Evolutionary conservation across 2,113 vertebrate species (phyloP).

Genomic region (Gallinago media): DNA sequence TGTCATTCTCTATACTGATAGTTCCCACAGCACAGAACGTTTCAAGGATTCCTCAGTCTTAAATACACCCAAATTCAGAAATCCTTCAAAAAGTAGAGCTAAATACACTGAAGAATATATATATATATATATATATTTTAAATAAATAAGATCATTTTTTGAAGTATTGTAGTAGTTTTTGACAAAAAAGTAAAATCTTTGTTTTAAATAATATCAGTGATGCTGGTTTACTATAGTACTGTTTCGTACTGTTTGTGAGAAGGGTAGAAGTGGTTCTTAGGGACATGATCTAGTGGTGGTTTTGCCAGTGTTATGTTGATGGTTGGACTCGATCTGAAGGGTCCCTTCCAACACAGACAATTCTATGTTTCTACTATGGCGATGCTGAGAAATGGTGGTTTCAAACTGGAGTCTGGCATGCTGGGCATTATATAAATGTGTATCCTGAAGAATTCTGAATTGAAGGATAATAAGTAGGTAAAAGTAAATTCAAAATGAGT

Average conservation of each 20-base stretch:
- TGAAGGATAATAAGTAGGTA: background rate
- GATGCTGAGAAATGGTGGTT: background rate
- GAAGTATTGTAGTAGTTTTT: background rate
- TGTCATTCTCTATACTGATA: slow-evolving; percentile 31
- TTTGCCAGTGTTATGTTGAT: background rate
- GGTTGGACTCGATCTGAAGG: background rate
- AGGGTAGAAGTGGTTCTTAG: background rate
- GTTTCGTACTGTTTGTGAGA: background rate
- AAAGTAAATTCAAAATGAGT: background rate
- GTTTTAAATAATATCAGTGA: background rate
- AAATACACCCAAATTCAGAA: background rate
- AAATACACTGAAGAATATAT: background rate
- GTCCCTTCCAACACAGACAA: background rate
- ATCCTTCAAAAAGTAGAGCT: background rate
- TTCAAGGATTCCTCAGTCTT: background rate
- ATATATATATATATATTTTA: background rate
- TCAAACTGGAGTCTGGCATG: background rate
- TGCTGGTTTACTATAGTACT: background rate
- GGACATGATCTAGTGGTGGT: background rate
- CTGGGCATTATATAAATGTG: background rate
- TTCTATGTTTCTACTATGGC: background rate
- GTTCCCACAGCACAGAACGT: background rate
- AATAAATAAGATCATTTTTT: background rate
- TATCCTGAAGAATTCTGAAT: background rate
- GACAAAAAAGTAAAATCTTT: background rate